Evolutionary conservation across 2,888 invertebrate genomes (phyloP), one percentile per base, ranked within the genome.

Genomic region (Cephonodes hylas): DNA sequence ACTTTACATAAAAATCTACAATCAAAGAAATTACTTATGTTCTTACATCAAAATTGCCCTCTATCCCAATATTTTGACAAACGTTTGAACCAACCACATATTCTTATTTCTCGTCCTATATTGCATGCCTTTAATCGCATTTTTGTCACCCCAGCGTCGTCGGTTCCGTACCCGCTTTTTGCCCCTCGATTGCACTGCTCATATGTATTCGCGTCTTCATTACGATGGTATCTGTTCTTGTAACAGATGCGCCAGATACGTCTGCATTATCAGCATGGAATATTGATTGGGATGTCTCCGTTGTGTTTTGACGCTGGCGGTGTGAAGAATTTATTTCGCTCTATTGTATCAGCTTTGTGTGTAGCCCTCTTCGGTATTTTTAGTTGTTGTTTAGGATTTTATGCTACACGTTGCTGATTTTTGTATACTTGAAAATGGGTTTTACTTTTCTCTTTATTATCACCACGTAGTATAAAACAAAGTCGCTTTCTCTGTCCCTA

Each of bases 51-150:
- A n/a, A n/a, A n/a, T n/a, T n/a, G n/a, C n/a, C n/a, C n/a, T n/a
- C n/a, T n/a, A n/a, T n/a, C n/a, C n/a, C n/a, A n/a, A 13, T 4
- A 38, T 13, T 38, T 13, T 1, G n/a, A 2, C 34, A 38, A 10
- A 38, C 10, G 2, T 3, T n/a, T n/a, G 13, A 38, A 38, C 34
- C 34, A 38, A 13, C n/a, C 45, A 59, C 45, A 34, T 10, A 46
- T 13, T 23, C 15, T 23, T 18, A 13, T 5, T 44, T 3, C 10
- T 42, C 58, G 15, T 58, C 18, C 20, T 53, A 13, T 59, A 48
- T 61, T 13, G 57, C 82, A 89, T 88, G 89, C 85, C 86, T 88
- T 85, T 91, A 86, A 90, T 90, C 88, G 90, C 90, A 91, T 90
- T 91, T 90, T 91, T 89, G 91, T 89, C 91, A 90, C 91, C 86